Base-by-base conservation (phyloP, 2,113 vertebrate genomes). In the Psettodes erumei region DNA sequence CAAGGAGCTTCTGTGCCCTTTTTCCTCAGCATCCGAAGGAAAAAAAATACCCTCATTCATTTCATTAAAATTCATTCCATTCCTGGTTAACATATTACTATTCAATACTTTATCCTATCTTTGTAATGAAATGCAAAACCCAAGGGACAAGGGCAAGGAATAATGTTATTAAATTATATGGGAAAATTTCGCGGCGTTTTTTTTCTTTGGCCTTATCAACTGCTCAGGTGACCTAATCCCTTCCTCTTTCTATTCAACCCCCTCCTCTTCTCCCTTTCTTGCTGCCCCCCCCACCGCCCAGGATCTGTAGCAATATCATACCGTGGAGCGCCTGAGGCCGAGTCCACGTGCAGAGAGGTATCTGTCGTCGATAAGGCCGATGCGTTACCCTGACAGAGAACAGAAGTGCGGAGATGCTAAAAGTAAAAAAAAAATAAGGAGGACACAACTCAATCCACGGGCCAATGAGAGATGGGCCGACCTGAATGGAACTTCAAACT, bases 271-370 rank as follows among this genome's bases (percentile, higher is more conserved):
- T 13, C 28, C 48, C 30, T 51, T 23, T 69, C 35, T 33, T n/a
- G 33, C 58, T 40, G 43, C 7, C 38, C 23, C 30, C 30, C 47
- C 47, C 33, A 42, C 54, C 32, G 1, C 30, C n/a, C 40, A 48
- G 13, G 50, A 63, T 66, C 48, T 45, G 27, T 16, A 28, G 62
- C 19, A 42, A 77, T 84, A 72, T 84, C 60, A 59, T 53, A 79
- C 64, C 56, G 30, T 60, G 32, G 71, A 81, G n/a, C 2, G 48
- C 83, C 68, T 61, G 66, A 73, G 75, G 85, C 81, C 62, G 30
- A 70, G 82, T 88, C 89, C 82, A 81, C 81, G 88, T 88, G 86
- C 90, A 90, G 67, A 82, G 59, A 81, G 59, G 80, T 72, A 86
- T 76, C 81, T 72, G 72, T 61, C 8, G 42, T 45, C 53, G 65